Conservation (phyloP, 1,140 invertebrate genomes). For the Ceratitis capitata region DNA sequence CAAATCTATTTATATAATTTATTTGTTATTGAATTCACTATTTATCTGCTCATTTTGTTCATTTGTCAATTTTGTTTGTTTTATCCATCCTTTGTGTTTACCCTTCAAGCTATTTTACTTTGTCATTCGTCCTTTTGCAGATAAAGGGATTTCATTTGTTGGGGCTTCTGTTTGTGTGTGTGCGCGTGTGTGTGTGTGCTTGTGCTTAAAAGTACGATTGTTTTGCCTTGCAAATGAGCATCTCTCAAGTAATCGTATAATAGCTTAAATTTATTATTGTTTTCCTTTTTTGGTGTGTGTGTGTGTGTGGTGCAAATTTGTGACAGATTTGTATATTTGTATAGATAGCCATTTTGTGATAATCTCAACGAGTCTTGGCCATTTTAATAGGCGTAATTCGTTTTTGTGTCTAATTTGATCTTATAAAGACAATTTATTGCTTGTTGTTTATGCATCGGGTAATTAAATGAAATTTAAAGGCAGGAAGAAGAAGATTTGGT, state of each 20-base stretch:
- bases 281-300: background rate
- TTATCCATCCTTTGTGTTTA: background rate
- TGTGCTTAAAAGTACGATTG: background rate
- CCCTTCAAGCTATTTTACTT: background rate
- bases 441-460: too few relatives aligned
- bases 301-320: too few relatives aligned
- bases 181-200: background rate
- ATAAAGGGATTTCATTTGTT: background rate
- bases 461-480: too few relatives aligned
- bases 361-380: background rate
- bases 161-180: background rate
- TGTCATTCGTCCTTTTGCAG: background rate
- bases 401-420: too few relatives aligned
- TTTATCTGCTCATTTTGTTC: background rate
- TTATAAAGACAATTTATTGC: too few relatives aligned
- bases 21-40: background rate
- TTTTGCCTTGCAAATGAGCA: background rate
- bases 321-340: background rate
- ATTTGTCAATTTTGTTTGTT: background rate
- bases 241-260: background rate
- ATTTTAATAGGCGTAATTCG: background rate
- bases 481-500: too few relatives aligned
- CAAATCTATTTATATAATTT: background rate
- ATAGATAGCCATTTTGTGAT: background rate
- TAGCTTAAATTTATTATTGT: background rate